Evolutionary conservation across 1,140 invertebrate species (phyloP).

Genomic region (Drosophila cardini): DNA sequence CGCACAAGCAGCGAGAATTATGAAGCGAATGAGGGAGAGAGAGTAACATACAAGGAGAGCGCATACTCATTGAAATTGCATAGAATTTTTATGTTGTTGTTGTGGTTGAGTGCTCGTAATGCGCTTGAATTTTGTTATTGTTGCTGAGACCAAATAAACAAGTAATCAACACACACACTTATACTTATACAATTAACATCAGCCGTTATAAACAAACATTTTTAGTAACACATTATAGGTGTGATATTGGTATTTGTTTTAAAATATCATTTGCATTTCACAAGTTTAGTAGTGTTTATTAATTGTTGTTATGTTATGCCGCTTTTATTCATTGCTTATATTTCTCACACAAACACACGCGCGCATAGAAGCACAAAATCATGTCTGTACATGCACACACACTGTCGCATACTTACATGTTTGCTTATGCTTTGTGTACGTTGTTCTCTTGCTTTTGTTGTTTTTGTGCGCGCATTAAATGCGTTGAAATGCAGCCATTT

Average conservation of each 20-base stretch:
- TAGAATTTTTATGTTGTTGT: conserved; percentile 38
- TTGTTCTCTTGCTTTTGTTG: conserved; percentile 55
- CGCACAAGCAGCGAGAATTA: conserved; percentile 12
- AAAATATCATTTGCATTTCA: conserved; percentile 31
- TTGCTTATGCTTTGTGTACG: conserved; percentile 59
- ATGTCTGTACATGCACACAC: conserved; percentile 18
- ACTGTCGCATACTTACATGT: conserved; percentile 49
- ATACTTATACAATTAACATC: background rate
- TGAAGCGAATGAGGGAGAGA: background rate
- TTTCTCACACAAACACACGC: conserved; percentile 14
- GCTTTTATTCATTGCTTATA: conserved; percentile 47
- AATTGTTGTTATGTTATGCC: conserved; percentile 43
- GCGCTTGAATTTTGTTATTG: conserved; percentile 46
- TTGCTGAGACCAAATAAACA: conserved; percentile 39
- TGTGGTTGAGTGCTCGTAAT: conserved; percentile 25
- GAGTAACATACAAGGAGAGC: conserved; percentile 20
- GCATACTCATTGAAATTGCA: conserved; percentile 47
- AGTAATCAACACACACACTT: conserved; percentile 4
- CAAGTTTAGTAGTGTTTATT: conserved; percentile 45
- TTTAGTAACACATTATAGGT: conserved; percentile 9
- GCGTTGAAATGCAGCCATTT: conserved; percentile 80
- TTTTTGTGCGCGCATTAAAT: conserved; percentile 71
- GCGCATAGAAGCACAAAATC: background rate
- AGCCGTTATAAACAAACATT: conserved; percentile 28
- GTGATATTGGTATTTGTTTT: conserved; percentile 21